Percentiles rank a stretch among this genome's conserved stretches.
These are phyloP conservation scores for Phylloscopus collybita DNA, from an alignment of 2,797 vertebrate species.

Conservation along the genomic window DNA sequence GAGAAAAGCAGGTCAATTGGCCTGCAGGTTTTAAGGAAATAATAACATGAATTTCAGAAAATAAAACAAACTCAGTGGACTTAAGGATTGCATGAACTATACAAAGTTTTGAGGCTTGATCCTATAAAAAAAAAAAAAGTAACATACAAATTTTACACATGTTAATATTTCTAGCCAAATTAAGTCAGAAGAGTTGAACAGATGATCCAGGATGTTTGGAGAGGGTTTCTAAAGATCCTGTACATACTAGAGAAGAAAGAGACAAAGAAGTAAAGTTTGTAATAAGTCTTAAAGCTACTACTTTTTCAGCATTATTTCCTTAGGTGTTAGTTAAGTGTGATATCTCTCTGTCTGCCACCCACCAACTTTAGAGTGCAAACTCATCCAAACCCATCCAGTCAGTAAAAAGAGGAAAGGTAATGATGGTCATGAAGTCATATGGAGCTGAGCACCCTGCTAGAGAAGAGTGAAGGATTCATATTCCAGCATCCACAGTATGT, in stretches of 20 bases:
- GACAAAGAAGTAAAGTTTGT: background rate
- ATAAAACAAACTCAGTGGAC: background rate
- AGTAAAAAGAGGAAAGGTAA: background rate
- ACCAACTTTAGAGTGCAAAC: background rate
- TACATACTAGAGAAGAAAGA: background rate
- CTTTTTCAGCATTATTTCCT: background rate
- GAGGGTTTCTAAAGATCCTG: background rate
- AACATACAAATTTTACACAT: background rate
- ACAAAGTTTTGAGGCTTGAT: background rate
- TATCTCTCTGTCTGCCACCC: background rate
- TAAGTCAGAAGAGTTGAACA: background rate
- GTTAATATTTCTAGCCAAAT: background rate
- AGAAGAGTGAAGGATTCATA: background rate
- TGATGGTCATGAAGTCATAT: background rate
- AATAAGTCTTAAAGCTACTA: background rate
- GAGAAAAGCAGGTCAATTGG: background rate
- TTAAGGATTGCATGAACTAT: background rate
- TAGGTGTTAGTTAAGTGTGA: background rate
- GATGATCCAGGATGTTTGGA: background rate
- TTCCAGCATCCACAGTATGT: background rate
- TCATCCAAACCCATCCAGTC: background rate
- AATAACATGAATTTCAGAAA: background rate
- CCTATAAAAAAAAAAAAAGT: background rate
- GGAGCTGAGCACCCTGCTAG: background rate
- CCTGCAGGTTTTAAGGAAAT: background rate